phyloP scores from a whole-genome alignment of 2,113 vertebrate genomes.

The Dicrurus megarhynchus region DNA sequence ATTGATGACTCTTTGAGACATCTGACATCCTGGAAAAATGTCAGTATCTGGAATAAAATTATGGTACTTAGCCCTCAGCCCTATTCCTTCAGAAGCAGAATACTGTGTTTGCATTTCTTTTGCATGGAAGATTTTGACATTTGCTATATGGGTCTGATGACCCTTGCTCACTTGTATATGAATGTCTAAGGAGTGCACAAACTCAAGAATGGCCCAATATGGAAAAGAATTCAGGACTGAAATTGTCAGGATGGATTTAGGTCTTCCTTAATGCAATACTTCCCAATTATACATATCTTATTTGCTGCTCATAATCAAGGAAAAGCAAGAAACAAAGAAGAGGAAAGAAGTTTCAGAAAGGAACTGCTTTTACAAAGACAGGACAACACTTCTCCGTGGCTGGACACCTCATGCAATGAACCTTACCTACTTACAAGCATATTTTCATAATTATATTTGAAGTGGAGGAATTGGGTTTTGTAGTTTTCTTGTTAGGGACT shows the following conservation, averaged over 20 bases:
- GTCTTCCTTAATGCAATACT: neutral
- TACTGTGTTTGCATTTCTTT: constrained; percentile 12
- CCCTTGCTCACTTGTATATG: neutral
- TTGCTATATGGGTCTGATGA: neutral
- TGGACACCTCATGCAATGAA: neutral
- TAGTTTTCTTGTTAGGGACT: neutral
- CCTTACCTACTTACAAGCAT: neutral
- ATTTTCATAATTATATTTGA: neutral
- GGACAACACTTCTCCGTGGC: neutral
- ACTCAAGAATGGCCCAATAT: neutral
- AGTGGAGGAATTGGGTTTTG: neutral
- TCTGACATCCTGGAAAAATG: constrained; percentile 17
- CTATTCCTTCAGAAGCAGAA: neutral
- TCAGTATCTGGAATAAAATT: constrained; percentile 47
- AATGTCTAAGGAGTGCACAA: neutral
- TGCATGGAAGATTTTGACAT: constrained; percentile 38
- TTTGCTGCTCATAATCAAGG: neutral
- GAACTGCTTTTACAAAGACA: neutral
- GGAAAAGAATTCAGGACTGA: neutral
- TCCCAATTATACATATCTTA: neutral
- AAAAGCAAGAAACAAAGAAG: neutral
- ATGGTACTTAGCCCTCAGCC: constrained; percentile 13
- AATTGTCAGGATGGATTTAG: neutral
- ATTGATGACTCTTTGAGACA: constrained; percentile 39
- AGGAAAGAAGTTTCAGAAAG: neutral